phyloP scores from a whole-genome alignment of 2,888 invertebrate genomes.

The Nephrotoma appendiculata region DNA sequence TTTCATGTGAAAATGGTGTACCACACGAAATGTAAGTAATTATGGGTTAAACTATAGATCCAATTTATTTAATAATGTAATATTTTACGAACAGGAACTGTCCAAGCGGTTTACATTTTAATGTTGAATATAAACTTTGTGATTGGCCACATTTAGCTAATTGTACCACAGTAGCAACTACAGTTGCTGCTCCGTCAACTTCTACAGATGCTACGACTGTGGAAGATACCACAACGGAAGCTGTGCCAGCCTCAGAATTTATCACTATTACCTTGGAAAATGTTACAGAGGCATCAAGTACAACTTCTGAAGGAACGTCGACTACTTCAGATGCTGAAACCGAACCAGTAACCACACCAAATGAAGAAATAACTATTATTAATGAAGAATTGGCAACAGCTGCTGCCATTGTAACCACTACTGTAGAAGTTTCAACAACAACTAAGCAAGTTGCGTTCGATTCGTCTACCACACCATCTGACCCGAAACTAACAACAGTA shows the following conservation, averaged over 20 bases:
- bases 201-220: background rate
- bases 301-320: background rate
- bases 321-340: background rate
- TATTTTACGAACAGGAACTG: background rate
- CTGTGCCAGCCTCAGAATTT: background rate
- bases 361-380: too few relatives aligned
- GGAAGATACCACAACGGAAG: background rate
- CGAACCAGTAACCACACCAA: too few relatives aligned
- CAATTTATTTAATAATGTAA: background rate
- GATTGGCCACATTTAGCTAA: background rate
- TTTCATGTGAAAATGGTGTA: background rate
- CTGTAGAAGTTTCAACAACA: background rate
- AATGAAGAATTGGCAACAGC: too few relatives aligned
- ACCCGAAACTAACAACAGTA: too few relatives aligned
- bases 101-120: background rate
- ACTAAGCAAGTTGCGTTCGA: too few relatives aligned
- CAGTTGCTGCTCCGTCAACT: too few relatives aligned
- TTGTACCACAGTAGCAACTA: background rate
- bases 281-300: background rate
- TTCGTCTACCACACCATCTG: too few relatives aligned
- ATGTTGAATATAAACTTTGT: background rate
- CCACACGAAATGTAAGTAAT: background rate
- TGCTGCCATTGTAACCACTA: background rate
- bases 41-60: too few relatives aligned
- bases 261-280: background rate